These are phyloP conservation scores for Marronus borbonicus DNA, from an alignment of 2,888 invertebrate species.

Conservation along the genomic window DNA sequence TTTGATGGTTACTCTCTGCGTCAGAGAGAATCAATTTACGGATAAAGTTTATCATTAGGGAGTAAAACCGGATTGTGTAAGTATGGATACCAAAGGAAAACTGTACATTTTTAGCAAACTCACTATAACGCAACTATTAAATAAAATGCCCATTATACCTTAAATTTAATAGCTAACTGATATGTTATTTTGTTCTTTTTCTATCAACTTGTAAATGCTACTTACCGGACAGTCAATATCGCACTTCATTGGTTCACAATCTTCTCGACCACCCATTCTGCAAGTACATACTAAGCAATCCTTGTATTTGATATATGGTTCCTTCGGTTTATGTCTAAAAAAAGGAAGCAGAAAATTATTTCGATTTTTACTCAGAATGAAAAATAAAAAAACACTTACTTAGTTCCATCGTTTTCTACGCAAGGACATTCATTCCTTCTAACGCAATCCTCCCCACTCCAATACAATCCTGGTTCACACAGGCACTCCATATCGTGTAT, in stretches of 20 bases:
- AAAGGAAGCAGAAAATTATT: conserved; percentile 38
- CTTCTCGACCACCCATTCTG: conserved; percentile 80
- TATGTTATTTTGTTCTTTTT: no score
- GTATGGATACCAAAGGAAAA: no score
- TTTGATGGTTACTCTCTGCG: no score
- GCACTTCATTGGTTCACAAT: conserved; percentile 81
- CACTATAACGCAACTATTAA: no score
- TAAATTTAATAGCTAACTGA: no score
- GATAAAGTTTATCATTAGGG: no score
- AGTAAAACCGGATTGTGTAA: no score
- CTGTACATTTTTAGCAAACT: no score
- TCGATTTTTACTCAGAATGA: neutral
- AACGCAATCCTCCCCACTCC: conserved; percentile 84
- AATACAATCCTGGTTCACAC: conserved; percentile 75
- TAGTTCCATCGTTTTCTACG: conserved; percentile 78
- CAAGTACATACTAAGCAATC: conserved; percentile 88
- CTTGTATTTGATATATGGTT: conserved; percentile 77
- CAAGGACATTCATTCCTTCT: conserved; percentile 84
- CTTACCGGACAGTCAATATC: conserved; percentile 63
- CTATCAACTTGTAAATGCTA: neutral
- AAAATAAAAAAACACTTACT: conserved; percentile 67
- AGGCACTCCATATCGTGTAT: conserved; percentile 71
- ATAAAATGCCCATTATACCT: no score
- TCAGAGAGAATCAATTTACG: no score
- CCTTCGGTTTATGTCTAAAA: conserved; percentile 81